phyloP scores from a whole-genome alignment of 2,113 vertebrate species.

The Sinocyclocheilus anshuiensis region DNA sequence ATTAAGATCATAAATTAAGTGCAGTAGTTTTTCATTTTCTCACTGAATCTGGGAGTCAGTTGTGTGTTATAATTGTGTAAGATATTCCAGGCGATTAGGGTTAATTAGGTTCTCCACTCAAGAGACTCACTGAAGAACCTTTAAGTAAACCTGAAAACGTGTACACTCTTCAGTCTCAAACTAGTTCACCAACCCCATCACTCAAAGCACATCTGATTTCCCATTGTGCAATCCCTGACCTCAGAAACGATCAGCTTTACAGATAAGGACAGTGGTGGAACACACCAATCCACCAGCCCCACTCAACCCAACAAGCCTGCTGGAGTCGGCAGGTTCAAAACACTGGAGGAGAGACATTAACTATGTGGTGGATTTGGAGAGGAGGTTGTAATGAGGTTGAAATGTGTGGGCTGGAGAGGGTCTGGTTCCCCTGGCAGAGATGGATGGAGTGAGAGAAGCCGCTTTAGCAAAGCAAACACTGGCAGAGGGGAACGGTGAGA shows the following conservation, averaged over 20 bases:
- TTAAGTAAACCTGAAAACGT: conserved; percentile 60
- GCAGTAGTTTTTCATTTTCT: conserved; percentile 64
- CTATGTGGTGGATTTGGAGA: conserved; percentile 43
- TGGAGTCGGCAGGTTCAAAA: neutral
- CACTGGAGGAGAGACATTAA: neutral
- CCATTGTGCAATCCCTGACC: conserved; percentile 51
- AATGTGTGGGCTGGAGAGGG: conserved; percentile 6
- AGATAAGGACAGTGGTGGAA: neutral
- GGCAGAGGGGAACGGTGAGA: conserved; percentile 67
- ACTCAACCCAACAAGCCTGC: neutral
- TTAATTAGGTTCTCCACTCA: conserved; percentile 77
- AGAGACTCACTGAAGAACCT: conserved; percentile 61
- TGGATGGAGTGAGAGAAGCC: conserved; percentile 73
- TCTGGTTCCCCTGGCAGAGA: conserved; percentile 71
- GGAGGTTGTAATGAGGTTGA: conserved; percentile 47
- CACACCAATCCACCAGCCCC: neutral
- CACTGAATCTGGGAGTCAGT: conserved; percentile 72
- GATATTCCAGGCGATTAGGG: conserved; percentile 73
- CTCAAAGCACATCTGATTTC: conserved; percentile 38
- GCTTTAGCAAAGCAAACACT: conserved; percentile 75
- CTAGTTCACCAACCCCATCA: conserved; percentile 69
- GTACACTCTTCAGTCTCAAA: conserved; percentile 65
- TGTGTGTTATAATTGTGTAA: conserved; percentile 70
- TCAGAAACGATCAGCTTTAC: neutral
- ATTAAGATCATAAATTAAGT: neutral